Evolutionary conservation across 2,888 invertebrate species (phyloP).

Genomic region (Sisyra nigra): DNA sequence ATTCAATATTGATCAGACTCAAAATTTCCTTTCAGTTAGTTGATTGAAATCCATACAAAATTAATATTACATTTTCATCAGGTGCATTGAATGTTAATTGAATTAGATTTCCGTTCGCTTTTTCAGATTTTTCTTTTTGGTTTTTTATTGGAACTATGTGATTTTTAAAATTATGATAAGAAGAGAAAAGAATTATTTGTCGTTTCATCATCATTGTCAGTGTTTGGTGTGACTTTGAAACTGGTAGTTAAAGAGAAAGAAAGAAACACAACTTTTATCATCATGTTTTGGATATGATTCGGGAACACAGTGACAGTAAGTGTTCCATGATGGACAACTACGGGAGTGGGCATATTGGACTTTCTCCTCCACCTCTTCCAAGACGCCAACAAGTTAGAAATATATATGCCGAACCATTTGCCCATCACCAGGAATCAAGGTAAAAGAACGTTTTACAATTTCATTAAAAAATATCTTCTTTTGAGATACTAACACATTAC

Average conservation of each 20-base stretch:
- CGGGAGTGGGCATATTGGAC: slow-evolving; percentile 28
- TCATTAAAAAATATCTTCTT: too few species aligned
- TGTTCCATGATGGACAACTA: slow-evolving; percentile 40
- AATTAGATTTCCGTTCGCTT: too few species aligned
- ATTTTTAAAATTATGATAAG: too few species aligned
- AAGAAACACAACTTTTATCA: neutral
- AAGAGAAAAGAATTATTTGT: too few species aligned
- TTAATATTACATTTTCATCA: too few species aligned
- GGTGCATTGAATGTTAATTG: too few species aligned
- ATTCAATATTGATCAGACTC: too few species aligned
- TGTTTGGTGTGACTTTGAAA: neutral
- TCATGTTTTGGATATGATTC: slow-evolving; percentile 19
- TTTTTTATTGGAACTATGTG: too few species aligned
- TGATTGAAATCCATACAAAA: too few species aligned
- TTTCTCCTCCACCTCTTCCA: slow-evolving; percentile 44
- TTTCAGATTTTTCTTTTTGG: too few species aligned
- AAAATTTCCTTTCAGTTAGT: too few species aligned
- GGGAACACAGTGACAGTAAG: slow-evolving; percentile 27
- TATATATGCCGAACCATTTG: slow-evolving; percentile 49
- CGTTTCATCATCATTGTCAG: neutral
- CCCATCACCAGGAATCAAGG: slow-evolving; percentile 35
- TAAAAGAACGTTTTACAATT: slow-evolving; percentile 15
- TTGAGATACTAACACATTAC: too few species aligned
- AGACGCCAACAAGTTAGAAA: slow-evolving; percentile 44
- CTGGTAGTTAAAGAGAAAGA: neutral